These are phyloP conservation scores for Ophion ventricosus DNA, from an alignment of 2,888 invertebrate species.

Conservation along the genomic window DNA sequence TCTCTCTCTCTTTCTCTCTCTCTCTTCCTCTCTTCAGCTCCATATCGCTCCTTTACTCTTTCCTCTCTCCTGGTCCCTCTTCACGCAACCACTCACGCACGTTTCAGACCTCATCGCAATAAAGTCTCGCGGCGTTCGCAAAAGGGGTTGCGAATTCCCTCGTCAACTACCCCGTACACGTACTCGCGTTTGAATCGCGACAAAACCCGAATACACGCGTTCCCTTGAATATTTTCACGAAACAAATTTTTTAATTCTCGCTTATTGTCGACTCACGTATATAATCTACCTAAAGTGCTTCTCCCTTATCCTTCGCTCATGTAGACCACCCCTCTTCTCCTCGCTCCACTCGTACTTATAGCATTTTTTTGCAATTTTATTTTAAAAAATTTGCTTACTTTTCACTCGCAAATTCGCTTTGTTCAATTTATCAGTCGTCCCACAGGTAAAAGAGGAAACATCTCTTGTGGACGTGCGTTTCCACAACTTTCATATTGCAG, in stretches of 20 bases:
- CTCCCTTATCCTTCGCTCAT: neutral
- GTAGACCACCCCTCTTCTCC: neutral
- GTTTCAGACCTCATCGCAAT: slow-evolving; percentile 50
- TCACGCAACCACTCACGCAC: slow-evolving; percentile 62
- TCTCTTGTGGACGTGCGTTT: too few species aligned
- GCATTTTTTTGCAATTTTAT: neutral
- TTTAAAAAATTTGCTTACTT: neutral
- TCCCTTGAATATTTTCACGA: neutral
- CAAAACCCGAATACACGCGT: slow-evolving; percentile 4
- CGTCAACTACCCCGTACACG: slow-evolving; percentile 44
- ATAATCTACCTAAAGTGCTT: neutral
- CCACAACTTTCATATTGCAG: too few species aligned
- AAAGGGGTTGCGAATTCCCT: slow-evolving; percentile 35
- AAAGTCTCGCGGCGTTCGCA: slow-evolving; percentile 48
- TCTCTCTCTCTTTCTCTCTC: neutral
- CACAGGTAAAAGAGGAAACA: too few species aligned
- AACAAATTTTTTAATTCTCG: slow-evolving; percentile 4
- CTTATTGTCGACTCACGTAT: slow-evolving; percentile 11
- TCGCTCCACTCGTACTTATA: neutral
- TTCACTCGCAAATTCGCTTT: too few species aligned
- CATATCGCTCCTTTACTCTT: too few species aligned
- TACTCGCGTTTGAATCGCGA: slow-evolving; percentile 31
- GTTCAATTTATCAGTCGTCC: too few species aligned
- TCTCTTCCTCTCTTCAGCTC: neutral
- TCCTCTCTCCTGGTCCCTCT: neutral